Base-by-base conservation (phyloP, 2,888 invertebrate genomes). In the Xylophagus ater region DNA sequence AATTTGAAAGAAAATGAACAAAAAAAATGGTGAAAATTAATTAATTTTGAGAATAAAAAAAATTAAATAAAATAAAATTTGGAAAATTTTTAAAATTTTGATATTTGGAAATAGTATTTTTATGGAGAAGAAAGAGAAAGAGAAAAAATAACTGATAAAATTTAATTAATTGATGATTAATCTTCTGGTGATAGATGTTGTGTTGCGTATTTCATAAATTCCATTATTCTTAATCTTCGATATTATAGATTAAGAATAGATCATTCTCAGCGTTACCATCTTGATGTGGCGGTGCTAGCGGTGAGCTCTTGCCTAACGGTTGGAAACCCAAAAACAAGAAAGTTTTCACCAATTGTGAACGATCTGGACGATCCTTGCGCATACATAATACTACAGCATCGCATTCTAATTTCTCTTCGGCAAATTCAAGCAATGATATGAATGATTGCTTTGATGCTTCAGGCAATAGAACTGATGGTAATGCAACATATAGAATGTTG, bases 301-400 rank as follows among this genome's bases (percentile, higher is more conserved):
- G 76, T 48, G 89, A 82, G 51, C 76, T 83, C 30, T 93, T 88
- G 28, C 88, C 77, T 56, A 94, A 71, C 45, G 86, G 76, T 49
- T 80, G 77, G 70, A 96, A 96, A 44, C 96, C 96, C 72, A 96
- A 78, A 69, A 92, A 93, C 84, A 92, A 89, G 76, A 96, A 96
- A 23, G 93, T 92, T 53, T 93, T 82, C 49, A 96, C 79, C 55
- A 96, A 72, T 51, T 81, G 79, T 37, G 82, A 81, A 67, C 89
- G 78, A 59, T 94, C 92, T 34, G 76, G 64, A 37, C 89, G 78
- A 56, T 82, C 79, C 67, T 88, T 88, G 51, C 78, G 76, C 61
- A 90, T 78, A 67, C 84, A 86, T 59, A 76, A 67, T 45, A 75
- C 71, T 55, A 86, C 82, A 58, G 83, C 78, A 51, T 74, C 73